Evolutionary conservation across 37 sponge, comb jelly and placozoan genomes (phyloP), one percentile per base, ranked within the genome.

Genomic region (Eunapius fragilis): DNA sequence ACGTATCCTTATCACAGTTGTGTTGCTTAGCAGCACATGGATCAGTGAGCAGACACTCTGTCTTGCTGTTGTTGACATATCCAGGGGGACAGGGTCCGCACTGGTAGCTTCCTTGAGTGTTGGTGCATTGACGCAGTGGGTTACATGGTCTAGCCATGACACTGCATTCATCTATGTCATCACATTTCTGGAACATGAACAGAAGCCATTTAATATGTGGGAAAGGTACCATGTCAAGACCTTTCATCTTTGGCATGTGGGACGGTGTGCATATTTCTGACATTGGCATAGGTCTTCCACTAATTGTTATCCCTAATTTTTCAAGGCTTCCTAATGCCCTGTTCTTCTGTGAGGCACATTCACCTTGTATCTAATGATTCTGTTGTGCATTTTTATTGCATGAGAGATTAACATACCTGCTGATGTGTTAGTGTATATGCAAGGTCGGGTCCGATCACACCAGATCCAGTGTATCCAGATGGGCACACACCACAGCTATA

Each of bases 401-500:
- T n/a, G n/a, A n/a, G n/a, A n/a, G 25, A 25, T 76, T 69, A 41
- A 9, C 45, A 0, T 68, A 94, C 93, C 87, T 95, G 96, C 41
- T 77, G 67, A 25, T 73, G 35, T 13, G 33, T 81, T 0, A 82
- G 75, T 11, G 93, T 88, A 34, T 92, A 93, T 11, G 48, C 67
- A 3, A 88, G 79, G 70, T 87, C 90, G 14, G 71, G 34, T 2
- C 95, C 95, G 12, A 76, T 67, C 3, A 83, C 17, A 10, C 74
- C 50, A 30, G 70, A 68, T 13, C 97, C 97, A 36, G 19, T 74
- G 80, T 88, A 98, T 2, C 99, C 99, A 34, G 82, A 0, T 0
- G 99, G 99, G 88, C 99, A 98, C 41, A 50, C 68, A 2, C 78
- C 89, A 86, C 99, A 98, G 17, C 79, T 58, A 74, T 89, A 98